Conservation (phyloP, 2,888 invertebrate genomes). For the Acanthosepion lycidas region DNA sequence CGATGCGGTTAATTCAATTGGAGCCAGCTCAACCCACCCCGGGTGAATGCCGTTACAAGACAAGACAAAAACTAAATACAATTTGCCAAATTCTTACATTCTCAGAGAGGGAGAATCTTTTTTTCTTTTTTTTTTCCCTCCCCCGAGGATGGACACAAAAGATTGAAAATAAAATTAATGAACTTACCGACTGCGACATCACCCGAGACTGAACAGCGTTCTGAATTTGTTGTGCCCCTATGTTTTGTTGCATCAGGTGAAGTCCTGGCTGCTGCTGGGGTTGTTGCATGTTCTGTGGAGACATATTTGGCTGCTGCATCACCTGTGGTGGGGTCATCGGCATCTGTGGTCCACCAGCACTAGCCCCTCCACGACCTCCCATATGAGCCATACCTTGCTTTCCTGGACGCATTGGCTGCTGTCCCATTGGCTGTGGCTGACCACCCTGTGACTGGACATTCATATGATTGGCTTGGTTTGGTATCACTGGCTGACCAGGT, state of each 20-base stretch:
- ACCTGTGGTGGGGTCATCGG: constrained; percentile 23
- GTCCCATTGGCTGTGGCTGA: neutral
- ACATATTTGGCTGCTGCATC: constrained; percentile 41
- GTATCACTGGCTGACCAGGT: neutral
- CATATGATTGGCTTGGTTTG: constrained; percentile 38
- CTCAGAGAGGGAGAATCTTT: too few species aligned
- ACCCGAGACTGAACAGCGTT: constrained; percentile 21
- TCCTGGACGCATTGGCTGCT: constrained; percentile 16
- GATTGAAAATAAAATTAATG: neutral
- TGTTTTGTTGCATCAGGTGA: constrained; percentile 45
- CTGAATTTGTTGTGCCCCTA: constrained; percentile 4
- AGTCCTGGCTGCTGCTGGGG: constrained; percentile 49
- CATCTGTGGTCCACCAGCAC: constrained; percentile 14
- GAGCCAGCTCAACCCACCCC: too few species aligned
- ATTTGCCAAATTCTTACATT: too few species aligned
- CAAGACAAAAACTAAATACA: too few species aligned
- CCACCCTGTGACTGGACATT: constrained; percentile 37
- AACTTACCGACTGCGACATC: constrained; percentile 4
- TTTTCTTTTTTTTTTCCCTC: too few species aligned
- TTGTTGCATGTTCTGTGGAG: constrained; percentile 48
- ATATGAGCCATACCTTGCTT: constrained; percentile 37
- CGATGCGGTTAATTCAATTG: too few species aligned
- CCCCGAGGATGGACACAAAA: neutral
- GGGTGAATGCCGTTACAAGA: too few species aligned
- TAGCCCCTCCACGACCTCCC: constrained; percentile 23